Conservation (phyloP, 2,797 vertebrate species). For the Liasis olivaceus region DNA sequence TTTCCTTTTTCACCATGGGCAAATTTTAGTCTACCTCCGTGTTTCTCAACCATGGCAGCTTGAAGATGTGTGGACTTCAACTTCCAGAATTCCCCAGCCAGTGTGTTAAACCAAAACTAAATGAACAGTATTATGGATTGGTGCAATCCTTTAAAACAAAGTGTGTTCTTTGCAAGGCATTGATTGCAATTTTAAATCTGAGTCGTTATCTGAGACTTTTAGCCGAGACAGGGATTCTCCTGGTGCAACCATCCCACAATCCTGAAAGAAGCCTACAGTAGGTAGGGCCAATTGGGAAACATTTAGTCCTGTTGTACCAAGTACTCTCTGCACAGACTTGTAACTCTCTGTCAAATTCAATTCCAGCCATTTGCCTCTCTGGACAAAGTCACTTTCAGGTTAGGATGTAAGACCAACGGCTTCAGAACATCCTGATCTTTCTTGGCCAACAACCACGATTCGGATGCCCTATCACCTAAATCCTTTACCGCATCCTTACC, state of each 20-base stretch:
- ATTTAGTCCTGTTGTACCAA: neutral
- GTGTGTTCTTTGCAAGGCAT: neutral
- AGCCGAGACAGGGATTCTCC: neutral
- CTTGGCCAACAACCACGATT: neutral
- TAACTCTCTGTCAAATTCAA: conserved; percentile 16
- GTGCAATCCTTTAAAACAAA: neutral
- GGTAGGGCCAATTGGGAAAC: neutral
- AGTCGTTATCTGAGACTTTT: neutral
- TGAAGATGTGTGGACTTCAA: neutral
- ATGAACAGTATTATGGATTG: neutral
- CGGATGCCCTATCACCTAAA: neutral
- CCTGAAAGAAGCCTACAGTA: neutral
- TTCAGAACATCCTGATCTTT: neutral
- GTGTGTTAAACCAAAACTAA: neutral
- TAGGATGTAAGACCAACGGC: neutral
- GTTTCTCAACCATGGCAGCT: too few species aligned
- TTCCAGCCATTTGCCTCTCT: neutral
- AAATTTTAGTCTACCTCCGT: too few species aligned
- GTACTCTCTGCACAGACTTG: neutral
- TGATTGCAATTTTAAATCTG: neutral
- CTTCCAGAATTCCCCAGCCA: neutral
- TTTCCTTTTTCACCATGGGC: too few species aligned
- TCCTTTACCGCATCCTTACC: neutral
- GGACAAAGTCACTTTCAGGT: conserved; percentile 1
- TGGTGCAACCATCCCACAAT: neutral